phyloP scores from a whole-genome alignment of 1,140 invertebrate species.

The Platorchestia sp. region DNA sequence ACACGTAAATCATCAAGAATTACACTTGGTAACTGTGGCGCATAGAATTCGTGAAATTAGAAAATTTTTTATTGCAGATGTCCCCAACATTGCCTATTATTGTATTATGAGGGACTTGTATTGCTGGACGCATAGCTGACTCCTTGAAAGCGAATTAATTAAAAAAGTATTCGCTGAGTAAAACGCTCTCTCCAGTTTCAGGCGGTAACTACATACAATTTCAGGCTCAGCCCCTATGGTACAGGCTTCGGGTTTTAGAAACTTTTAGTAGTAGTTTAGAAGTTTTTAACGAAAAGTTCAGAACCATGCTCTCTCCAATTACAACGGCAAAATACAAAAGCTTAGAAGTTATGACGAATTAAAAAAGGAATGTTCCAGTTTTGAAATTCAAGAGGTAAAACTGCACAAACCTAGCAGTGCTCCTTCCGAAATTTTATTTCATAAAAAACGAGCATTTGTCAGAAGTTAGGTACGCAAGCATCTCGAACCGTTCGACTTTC shows the following conservation, averaged over 20 bases:
- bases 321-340: not conserved
- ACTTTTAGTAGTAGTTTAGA: not conserved
- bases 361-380: not conserved
- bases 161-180: not conserved
- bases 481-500: not conserved
- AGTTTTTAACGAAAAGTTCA: not conserved
- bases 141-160: too few species aligned
- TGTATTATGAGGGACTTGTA: too few species aligned
- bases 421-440: not conserved
- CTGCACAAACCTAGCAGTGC: too few species aligned
- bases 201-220: not conserved
- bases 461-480: not conserved
- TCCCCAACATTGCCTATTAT: not conserved
- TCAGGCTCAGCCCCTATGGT: not conserved
- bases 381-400: not conserved
- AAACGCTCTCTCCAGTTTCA: not conserved
- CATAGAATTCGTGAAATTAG: not conserved
- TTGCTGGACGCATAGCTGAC: too few species aligned
- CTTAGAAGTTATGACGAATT: not conserved
- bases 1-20: too few species aligned
- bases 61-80: not conserved
- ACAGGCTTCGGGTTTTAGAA: not conserved
- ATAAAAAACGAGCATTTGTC: not conserved
- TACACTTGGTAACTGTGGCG: too few species aligned
- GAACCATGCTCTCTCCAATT: not conserved